Evolutionary conservation across 2,113 vertebrate genomes (phyloP).

Genomic region (Hucho hucho): DNA sequence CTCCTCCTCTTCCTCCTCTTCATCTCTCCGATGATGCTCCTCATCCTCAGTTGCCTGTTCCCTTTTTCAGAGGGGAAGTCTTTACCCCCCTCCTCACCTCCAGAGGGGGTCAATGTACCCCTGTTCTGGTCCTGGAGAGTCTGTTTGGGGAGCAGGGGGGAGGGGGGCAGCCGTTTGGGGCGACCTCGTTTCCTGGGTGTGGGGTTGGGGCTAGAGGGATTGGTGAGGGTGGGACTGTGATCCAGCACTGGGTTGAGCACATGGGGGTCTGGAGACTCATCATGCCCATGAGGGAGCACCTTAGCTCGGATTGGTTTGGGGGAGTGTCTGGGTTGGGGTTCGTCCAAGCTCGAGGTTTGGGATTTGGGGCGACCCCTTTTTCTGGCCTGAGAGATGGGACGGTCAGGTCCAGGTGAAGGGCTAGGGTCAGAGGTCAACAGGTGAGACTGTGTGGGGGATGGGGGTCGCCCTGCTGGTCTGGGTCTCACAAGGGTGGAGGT

Average conservation of each 20-base stretch:
- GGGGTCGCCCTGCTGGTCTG: conserved; percentile 31
- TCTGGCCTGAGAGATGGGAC: conserved; percentile 47
- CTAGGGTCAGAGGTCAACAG: conserved; percentile 31
- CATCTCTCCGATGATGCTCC: conserved; percentile 92
- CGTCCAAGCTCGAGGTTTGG: conserved; percentile 42
- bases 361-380: conserved; percentile 84
- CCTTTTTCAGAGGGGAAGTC: conserved; percentile 77
- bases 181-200: conserved; percentile 89
- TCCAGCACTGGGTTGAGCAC: conserved; percentile 80
- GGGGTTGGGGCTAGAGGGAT: conserved; percentile 56
- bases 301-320: conserved; percentile 79
- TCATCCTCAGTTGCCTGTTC: conserved; percentile 81
- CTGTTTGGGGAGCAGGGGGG: conserved; percentile 40
- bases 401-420: conserved; percentile 43
- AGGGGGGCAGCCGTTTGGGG: conserved; percentile 79
- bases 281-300: conserved; percentile 76
- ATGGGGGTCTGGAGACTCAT: conserved; percentile 80
- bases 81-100: conserved; percentile 67
- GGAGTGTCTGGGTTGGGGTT: conserved; percentile 61
- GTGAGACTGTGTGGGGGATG: conserved; percentile 56
- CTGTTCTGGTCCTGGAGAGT: conserved; percentile 58
- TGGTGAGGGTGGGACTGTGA: conserved; percentile 68
- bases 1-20: conserved; percentile 94
- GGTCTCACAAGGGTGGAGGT: conserved; percentile 50
- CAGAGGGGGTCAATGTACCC: conserved; percentile 46